Base-by-base conservation (phyloP, 2,113 vertebrate species). In the Salvelinus sp. region DNA sequence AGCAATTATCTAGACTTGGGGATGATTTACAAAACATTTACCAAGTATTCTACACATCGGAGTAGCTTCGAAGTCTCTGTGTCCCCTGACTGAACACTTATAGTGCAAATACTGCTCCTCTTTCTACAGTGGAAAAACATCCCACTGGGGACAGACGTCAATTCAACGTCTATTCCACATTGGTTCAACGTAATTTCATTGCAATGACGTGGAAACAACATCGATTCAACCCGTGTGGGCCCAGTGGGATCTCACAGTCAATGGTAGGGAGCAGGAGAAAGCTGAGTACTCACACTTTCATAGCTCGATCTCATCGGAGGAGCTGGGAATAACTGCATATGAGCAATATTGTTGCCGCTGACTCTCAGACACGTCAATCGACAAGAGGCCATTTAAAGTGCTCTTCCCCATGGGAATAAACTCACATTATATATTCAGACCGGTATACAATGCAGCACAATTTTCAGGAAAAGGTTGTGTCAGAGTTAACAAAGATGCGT, bases 1-100 rank as follows among this genome's bases (percentile, higher is more conserved):
- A 33, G 63, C 47, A 73, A 82, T 80, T 74, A 84, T 76, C 80
- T 75, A n/a, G 14, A 72, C 27, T 75, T 27, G 68, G 63, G 64
- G 22, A 28, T 75, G 79, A 76, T 82, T 84, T 72, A 69, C 4
- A 1, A 69, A 75, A 74, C 57, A 48, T 75, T 28, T 80, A 76
- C 75, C 20, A 60, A 65, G 77, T 22, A 22, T 60, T 73, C 38
- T 25, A 60, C 22, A 50, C 68, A 64, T 65, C 23, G 3, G 23
- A 22, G 48, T 2, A 7, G 16, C 54, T 66, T 3, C 9, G 0
- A 22, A n/a, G 50, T 44, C 23, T 25, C 16, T 18, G n/a, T 10
- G 66, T 69, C 74, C n/a, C 54, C 50, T 54, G 5, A 10, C 66
- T 68, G 28, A 68, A 68, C 66, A 68, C 30, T 68, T 68, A n/a